Evolutionary conservation across 2,888 invertebrate genomes (phyloP), one percentile per base, ranked within the genome.

Genomic region (Pegoplata infirma): DNA sequence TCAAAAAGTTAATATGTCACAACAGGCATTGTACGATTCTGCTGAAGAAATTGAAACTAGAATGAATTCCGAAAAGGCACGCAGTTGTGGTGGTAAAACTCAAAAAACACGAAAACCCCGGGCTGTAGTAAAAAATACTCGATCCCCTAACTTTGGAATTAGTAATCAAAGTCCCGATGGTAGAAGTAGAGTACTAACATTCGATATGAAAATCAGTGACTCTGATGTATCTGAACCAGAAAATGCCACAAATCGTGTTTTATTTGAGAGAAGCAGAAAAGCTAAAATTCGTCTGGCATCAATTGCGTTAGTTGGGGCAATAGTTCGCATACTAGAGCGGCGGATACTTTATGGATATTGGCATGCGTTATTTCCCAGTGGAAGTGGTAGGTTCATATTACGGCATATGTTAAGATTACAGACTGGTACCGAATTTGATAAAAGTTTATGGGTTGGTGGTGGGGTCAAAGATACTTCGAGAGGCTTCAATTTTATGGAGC

Each of bases 321-420:
- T 93, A 46, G 89, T 92, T 4, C 92, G 92, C 92, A 90, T 91
- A 23, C 90, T 91, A 76, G 94, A 95, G 64, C 93, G 93, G 81
- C 91, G 91, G 81, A 90, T 91, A 7, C 91, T 95, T 85, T 95
- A 95, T 86, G 94, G 94, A 2, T 96, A 93, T 87, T 95, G 95
- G 95, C 93, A 94, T 85, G 92, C 92, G 1, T 91, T 96, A 56
- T 90, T 96, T 12, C 94, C 95, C 0, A 84, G 81, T 23, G 82
- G 82, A 28, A 14, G 61, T 10, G 80, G 68, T 64, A 58, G 36
- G 92, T 93, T 84, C 10, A n/a, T n/a, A n/a, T n/a, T n/a, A n/a
- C n/a, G n/a, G n/a, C n/a, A n/a, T n/a, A n/a, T n/a, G n/a, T n/a
- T n/a, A n/a, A n/a, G n/a, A n/a, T n/a, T n/a, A n/a, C n/a, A n/a